Conservation (phyloP, 1,140 invertebrate genomes). For the Heterodera carotae region DNA sequence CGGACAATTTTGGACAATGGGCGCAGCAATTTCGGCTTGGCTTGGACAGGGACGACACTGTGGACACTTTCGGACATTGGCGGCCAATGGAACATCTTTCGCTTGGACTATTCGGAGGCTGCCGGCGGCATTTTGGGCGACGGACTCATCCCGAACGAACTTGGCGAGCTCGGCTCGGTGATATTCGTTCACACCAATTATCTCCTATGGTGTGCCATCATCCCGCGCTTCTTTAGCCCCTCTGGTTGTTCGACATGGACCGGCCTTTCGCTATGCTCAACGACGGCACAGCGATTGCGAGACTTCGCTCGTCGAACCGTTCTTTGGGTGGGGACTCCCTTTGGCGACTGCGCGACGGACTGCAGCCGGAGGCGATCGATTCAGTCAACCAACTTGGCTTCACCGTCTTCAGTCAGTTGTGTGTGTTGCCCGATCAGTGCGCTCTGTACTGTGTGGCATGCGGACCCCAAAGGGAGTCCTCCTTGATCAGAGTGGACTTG, state of each 20-base stretch:
- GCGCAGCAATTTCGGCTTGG: conserved; percentile 25
- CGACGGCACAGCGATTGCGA: conserved; percentile 2
- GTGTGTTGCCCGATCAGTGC: neutral
- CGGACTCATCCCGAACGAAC: neutral
- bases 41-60: conserved; percentile 32
- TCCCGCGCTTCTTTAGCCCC: too few species aligned
- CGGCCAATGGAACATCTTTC: conserved; percentile 43
- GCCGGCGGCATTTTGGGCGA: neutral
- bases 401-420: conserved; percentile 26
- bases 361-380: conserved; percentile 15
- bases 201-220: too few species aligned
- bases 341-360: neutral
- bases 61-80: conserved; percentile 28
- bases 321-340: neutral
- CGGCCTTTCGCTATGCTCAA: conserved; percentile 22
- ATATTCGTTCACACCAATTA: neutral
- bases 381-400: conserved; percentile 25
- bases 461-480: conserved; percentile 24
- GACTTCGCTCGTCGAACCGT: neutral
- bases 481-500: conserved; percentile 23
- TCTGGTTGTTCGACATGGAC: conserved; percentile 34
- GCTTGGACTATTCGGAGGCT: conserved; percentile 15
- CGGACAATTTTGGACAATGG: conserved; percentile 21
- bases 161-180: neutral
- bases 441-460: conserved; percentile 28